Evolutionary conservation across 2,797 vertebrate genomes (phyloP), one percentile per base, ranked within the genome.

Genomic region (Chiroxiphia lanceolata): DNA sequence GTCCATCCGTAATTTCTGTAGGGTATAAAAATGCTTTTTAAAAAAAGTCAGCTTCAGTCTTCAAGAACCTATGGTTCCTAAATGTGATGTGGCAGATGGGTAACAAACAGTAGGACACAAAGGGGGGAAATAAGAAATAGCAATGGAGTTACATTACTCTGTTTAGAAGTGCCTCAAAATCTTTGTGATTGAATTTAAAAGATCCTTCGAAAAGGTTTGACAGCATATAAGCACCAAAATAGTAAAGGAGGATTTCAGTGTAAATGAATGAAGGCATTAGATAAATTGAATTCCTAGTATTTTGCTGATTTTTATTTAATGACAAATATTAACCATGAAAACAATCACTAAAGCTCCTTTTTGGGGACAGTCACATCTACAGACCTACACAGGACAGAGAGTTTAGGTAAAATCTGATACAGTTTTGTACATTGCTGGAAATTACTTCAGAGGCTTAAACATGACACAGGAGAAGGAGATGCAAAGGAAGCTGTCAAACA

Each of bases 401-500:
- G 34, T 38, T 92, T 8, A 44, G 21, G n/a, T 10, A 63, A 69
- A 82, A 60, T 0, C 13, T 11, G 38, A 34, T 15, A n/a, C 15
- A 14, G 11, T 50, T 83, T 34, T 53, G 33, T 47, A 40, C 4
- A 1, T 20, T 44, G 70, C 36, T 74, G 64, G 53, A 69, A 92
- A 77, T 82, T 6, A 74, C 71, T 75, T 29, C 1, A 2, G 25
- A 29, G 65, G 48, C 44, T 94, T 47, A 29, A 76, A 74, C 50
- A 67, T n/a, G 67, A 69, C 90, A 75, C 2, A 1, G 59, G 31
- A 61, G 70, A 59, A 77, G 33, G 64, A 90, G 63, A 91, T 59
- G 77, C 74, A 90, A 82, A 88, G 75, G 77, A 29, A 86, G 59
- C 54, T 79, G 83, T 87, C 77, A 87, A 94, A 90, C 44, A 23